Base-by-base conservation (phyloP, 2,113 vertebrate genomes). In the Microtus pennsylvanicus region DNA sequence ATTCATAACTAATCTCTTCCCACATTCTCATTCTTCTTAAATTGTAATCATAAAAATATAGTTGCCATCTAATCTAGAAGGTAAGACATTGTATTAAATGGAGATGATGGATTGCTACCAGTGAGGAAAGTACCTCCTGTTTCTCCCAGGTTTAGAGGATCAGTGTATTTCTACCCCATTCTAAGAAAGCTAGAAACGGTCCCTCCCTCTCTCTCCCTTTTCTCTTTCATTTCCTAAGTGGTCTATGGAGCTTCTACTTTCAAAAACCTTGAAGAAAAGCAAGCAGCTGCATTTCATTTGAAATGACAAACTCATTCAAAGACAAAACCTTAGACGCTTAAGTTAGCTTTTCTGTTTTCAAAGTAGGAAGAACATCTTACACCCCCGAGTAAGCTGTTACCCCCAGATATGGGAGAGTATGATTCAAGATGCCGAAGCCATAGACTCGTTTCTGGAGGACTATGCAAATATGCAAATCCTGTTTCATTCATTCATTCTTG, bases 261-360 rank as follows among this genome's bases (percentile, higher is more conserved):
- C 38, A 81, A 96, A 93, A 38, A 38, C 17, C 28, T 89, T 96
- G 7, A 63, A 65, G 42, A 74, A 61, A 96, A 89, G 33, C 38
- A n/a, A 87, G 87, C 16, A 89, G 22, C 50, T 58, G 1, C 35
- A 42, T 88, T 91, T 82, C 52, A 52, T 55, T 96, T 90, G 78
- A 96, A n/a, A 52, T 74, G 7, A 86, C 33, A 42, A 26, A 55
- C 11, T 74, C 21, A 50, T 89, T 78, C 14, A 45, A 88, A 45
- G 74, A 42, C 28, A 28, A 65, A 16, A 52, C 47, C n/a, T 3
- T 83, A 2, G 47, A n/a, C 4, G 26, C 24, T 45, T 88, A 50
- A 7, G 17, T 75, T 91, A 28, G 61, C 13, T 33, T 95, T 92
- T 17, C 58, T n/a, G 30, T 50, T 95, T 90, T 67, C 61, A 74